Evolutionary conservation across 2,113 vertebrate genomes (phyloP), one percentile per base, ranked within the genome.

Genomic region (Mola mola): DNA sequence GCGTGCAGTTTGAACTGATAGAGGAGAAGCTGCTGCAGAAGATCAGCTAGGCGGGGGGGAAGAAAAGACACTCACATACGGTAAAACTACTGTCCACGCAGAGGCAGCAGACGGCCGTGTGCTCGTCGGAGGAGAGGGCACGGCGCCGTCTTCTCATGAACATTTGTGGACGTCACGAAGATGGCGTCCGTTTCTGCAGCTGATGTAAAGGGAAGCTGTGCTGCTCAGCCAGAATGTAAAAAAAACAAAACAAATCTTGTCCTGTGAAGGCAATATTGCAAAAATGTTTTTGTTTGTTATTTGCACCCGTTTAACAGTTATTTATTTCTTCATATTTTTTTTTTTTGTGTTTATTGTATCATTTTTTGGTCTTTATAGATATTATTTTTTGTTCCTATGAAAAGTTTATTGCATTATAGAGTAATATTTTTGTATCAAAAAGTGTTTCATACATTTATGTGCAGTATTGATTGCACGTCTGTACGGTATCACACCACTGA

Each of bases 381-480:
- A 10, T 62, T 84, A 72, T 24, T 90, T 93, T 92, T 90, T 93
- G 91, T 96, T 95, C 91, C 52, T 84, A 88, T 88, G 85, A 82
- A 91, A 84, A 77, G 86, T 78, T 61, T 44, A 91, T 93, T 93
- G 93, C 93, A 89, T 95, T 93, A 93, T 93, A 93, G 91, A 95
- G 91, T 93, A 93, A 93, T 97, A 96, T 97, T 98, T 98, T 98
- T 98, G 94, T 98, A 98, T 93, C 94, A 90, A 88, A 95, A 94
- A 94, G 93, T 94, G 92, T 95, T 91, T 96, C 92, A 91, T 95
- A 93, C 92, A 89, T 93, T 94, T 94, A 95, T 94, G 95, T 98
- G 94, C 93, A 94, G 91, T 90, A 91, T 94, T 93, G 92, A 92
- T 91, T 92, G 93, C 93, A 95, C 93, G 92, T 74, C 82, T 92